Evolutionary conservation across 2,113 vertebrate species (phyloP).

Genomic region (Irena cyanogastra): DNA sequence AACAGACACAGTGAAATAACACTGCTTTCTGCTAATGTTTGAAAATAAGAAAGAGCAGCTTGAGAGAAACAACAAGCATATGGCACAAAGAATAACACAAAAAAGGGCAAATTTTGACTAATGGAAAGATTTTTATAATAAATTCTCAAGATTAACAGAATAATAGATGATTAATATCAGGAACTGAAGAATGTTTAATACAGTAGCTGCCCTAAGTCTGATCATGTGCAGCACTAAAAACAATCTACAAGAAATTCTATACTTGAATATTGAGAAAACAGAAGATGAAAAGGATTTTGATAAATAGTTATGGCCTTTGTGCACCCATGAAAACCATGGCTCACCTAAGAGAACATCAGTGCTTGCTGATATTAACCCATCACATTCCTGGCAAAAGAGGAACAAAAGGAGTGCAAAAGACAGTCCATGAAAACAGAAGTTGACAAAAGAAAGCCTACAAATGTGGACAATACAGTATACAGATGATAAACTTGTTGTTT

Average conservation of each 20-base stretch:
- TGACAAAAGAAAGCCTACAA: neutral
- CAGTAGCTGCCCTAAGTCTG: neutral
- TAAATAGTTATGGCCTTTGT: neutral
- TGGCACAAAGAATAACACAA: neutral
- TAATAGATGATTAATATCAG: neutral
- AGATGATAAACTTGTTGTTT: neutral
- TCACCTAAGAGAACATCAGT: neutral
- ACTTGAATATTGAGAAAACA: slow-evolving; percentile 9
- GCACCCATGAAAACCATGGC: neutral
- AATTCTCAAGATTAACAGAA: neutral
- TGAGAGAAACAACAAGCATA: neutral
- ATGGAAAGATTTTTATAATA: neutral
- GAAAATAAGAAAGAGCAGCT: neutral
- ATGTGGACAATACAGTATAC: neutral
- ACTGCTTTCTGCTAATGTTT: neutral
- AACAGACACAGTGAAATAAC: neutral
- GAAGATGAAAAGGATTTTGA: slow-evolving; percentile 16
- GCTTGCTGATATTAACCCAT: neutral
- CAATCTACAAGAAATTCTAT: neutral
- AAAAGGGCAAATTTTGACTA: neutral
- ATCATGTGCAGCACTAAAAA: slow-evolving; percentile 44
- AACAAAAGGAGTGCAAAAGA: neutral
- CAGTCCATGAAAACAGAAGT: neutral
- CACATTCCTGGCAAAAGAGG: neutral
- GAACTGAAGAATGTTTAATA: neutral